Evolutionary conservation across 2,113 vertebrate genomes (phyloP), one percentile per base, ranked within the genome.

Genomic region (Thryonomys swinderianus): DNA sequence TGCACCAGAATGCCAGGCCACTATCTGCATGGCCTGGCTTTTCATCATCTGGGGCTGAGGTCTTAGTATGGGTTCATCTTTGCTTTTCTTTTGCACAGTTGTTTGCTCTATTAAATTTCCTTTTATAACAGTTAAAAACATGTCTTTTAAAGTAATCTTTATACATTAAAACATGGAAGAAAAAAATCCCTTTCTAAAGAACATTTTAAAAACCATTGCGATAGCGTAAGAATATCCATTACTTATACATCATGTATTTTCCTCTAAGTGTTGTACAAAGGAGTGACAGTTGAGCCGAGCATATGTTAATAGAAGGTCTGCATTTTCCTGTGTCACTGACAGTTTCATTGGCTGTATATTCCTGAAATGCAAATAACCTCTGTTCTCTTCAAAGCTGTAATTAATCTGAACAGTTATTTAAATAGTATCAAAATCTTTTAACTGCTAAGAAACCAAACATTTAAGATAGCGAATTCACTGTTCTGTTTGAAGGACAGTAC

Each of bases 1-100:
- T 98, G 97, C 96, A 96, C 97, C 93, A 66, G 98, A 97, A 98
- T 94, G 97, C 97, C 93, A 71, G 96, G 89, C 96, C 95, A 95
- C 98, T 97, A 97, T 97, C 98, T 98, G 96, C 97, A 97, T 97
- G 96, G 94, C 89, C 96, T 97, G 98, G 96, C 97, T 98, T 97
- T n/a, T 97, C 97, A 97, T 98, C 97, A 96, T 97, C 37, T 76
- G 93, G 94, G 97, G 96, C 96, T 93, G 97, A 96, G 81, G 88
- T 98, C 89, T 97, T 95, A 94, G 88, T 73, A 14, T 83, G 51
- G 97, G 79, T 96, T 97, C 92, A 87, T 97, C 96, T 97, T 95
- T 93, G 96, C 95, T 55, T 90, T 97, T 98, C 97, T 95, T 95
- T 97, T 97, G 95, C 93, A 94, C n/a, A 21, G 30, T 97, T 91